These are phyloP conservation scores for Enteromius paludinosus DNA, from an alignment of 2,797 vertebrate species.

Conservation along the genomic window DNA sequence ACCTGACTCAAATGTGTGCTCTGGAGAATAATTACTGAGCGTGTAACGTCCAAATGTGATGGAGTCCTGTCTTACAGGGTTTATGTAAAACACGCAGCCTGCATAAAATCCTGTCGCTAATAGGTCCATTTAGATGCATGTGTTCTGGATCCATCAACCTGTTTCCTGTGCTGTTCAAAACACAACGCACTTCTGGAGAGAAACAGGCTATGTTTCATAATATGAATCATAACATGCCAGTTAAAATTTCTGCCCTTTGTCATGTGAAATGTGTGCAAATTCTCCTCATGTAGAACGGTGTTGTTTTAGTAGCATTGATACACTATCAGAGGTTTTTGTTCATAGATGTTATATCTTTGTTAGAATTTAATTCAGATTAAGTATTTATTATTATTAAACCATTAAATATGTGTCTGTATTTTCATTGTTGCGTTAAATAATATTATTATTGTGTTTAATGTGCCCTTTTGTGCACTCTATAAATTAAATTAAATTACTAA, in stretches of 20 bases:
- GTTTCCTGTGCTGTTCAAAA: conserved; percentile 32
- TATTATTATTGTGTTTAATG: too few relatives aligned
- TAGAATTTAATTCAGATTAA: not conserved
- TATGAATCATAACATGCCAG: not conserved
- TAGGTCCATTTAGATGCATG: conserved; percentile 45
- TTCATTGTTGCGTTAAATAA: too few relatives aligned
- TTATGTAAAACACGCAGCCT: conserved; percentile 50
- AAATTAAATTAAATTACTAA: too few relatives aligned
- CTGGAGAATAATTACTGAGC: conserved; percentile 16
- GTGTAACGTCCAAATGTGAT: conserved; percentile 37
- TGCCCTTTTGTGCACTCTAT: too few relatives aligned
- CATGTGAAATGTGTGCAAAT: not conserved
- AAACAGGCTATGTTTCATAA: not conserved
- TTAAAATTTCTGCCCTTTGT: not conserved
- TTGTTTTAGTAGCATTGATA: not conserved
- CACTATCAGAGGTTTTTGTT: not conserved
- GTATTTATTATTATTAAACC: not conserved
- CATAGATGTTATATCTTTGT: not conserved
- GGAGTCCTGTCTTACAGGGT: conserved; percentile 43
- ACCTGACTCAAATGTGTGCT: conserved; percentile 45
- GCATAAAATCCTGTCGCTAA: conserved; percentile 55
- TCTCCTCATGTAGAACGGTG: not conserved
- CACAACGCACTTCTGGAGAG: conserved; percentile 29
- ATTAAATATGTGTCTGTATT: too few relatives aligned
- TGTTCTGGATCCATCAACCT: conserved; percentile 47